Conservation (phyloP, 2,888 invertebrate species). For the Ganaspis brasiliensis region DNA sequence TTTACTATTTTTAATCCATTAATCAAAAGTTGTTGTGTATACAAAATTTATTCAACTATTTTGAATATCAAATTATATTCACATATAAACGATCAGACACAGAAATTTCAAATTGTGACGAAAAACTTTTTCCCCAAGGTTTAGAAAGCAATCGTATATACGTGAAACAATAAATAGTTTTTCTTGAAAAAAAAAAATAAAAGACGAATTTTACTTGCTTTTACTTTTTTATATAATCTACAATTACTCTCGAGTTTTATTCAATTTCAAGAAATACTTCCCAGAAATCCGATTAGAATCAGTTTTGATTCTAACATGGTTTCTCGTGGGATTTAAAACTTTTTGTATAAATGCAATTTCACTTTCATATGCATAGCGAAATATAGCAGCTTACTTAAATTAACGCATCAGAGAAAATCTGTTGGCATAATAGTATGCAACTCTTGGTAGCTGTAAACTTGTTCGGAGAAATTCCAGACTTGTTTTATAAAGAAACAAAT, state of each 20-base stretch:
- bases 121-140: no score
- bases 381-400: conserved; percentile 37
- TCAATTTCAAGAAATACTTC: background rate
- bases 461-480: conserved; percentile 20
- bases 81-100: no score
- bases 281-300: conserved; percentile 24
- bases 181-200: background rate
- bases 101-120: no score
- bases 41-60: no score
- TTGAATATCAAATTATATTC: no score
- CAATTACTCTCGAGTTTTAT: background rate
- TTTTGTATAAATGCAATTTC: conserved; percentile 29
- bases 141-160: no score
- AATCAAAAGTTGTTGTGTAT: no score
- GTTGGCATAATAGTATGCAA: conserved; percentile 27
- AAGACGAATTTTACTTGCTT: background rate
- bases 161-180: no score
- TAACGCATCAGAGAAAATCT: conserved; percentile 40
- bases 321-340: conserved; percentile 17
- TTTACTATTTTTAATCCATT: no score
- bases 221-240: conserved; percentile 5
- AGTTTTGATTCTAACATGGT: conserved; percentile 7
- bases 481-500: conserved; percentile 19
- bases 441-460: conserved; percentile 21
- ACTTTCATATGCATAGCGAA: conserved; percentile 20